Base-by-base conservation (phyloP, 1,140 invertebrate species). In the Lycorma delicatula region DNA sequence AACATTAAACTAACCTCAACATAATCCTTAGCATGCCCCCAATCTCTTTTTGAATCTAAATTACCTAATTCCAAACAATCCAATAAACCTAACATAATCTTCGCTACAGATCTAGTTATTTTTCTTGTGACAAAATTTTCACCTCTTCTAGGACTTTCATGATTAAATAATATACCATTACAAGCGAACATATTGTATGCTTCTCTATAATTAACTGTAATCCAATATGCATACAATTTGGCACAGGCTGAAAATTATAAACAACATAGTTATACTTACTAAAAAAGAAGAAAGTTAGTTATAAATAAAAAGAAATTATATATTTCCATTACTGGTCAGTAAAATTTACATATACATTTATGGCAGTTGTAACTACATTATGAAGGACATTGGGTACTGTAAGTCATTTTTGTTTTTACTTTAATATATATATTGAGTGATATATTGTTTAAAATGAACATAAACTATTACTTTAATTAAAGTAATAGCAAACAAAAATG, bases 61-160 rank as follows among this genome's bases (percentile, higher is more conserved):
- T 98, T 98, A 36, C 97, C 97, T 27, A 99, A 76, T 73, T 98
- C 91, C 48, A 99, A 74, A 56, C 75, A 80, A 60, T 97, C 85
- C 70, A 94, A 81, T 58, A 93, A 81, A 6, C 93, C 92, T 1
- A 97, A 75, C 53, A 81, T 77, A 64, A 99, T 98, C 76, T 99
- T 99, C 6, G 97, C 94, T 18, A 99, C 95, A 28, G 89, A 91
- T 38, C 97, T 80, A 0, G 97, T 98, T 58, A 99, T 97, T 78
- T 99, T 99, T 60, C 97, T 80, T 0, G 97, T 99, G 0, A 99
- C 97, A 79, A 99, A 99, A 67, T 91, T 99, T 76, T 98, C 96
- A 61, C 96, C 97, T 71, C 97, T 77, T 59, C 97, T 75, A 1
- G 97, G 97, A 74, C 93, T 97, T 77, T 99, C 97, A 71, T 99